These are phyloP conservation scores for Sebastes vulpes DNA, from an alignment of 2,797 vertebrate genomes.

Conservation along the genomic window DNA sequence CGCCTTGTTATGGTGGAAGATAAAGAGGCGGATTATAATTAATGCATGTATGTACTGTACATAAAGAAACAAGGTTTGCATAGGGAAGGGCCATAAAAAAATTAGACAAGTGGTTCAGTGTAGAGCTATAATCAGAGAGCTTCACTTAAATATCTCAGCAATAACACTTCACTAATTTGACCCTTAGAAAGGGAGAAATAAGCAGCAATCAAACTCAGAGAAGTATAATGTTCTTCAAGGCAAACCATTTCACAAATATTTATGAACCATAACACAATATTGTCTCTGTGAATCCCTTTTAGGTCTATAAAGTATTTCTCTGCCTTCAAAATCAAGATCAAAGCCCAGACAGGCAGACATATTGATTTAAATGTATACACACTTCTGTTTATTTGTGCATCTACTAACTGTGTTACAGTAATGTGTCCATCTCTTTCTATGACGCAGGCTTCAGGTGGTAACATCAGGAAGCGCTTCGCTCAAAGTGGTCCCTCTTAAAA, in stretches of 20 bases:
- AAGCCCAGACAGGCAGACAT: slow-evolving; percentile 54
- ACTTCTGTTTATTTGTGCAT: slow-evolving; percentile 48
- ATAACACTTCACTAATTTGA: not conserved
- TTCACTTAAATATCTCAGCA: slow-evolving; percentile 3
- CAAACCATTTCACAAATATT: not conserved
- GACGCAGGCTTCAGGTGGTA: slow-evolving; percentile 65
- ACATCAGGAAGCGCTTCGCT: slow-evolving; percentile 61
- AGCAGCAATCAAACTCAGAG: not conserved
- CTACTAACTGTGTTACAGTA: slow-evolving; percentile 64
- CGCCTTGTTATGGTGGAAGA: slow-evolving; percentile 82
- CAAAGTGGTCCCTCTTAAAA: slow-evolving; percentile 74
- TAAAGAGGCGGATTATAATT: not conserved
- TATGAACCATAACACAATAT: not conserved
- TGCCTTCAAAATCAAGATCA: slow-evolving; percentile 11
- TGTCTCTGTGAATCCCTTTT: not conserved
- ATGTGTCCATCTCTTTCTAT: slow-evolving; percentile 60
- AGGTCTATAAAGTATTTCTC: not conserved
- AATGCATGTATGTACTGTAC: not conserved
- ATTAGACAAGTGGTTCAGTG: not conserved
- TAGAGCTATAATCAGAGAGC: slow-evolving; percentile 3
- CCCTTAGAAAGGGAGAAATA: not conserved
- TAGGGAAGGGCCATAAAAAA: not conserved
- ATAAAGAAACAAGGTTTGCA: not conserved
- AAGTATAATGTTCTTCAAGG: not conserved
- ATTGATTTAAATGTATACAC: slow-evolving; percentile 45